These are phyloP conservation scores for Ginglymostoma cirratum DNA, from an alignment of 2,113 vertebrate genomes.

Conservation along the genomic window DNA sequence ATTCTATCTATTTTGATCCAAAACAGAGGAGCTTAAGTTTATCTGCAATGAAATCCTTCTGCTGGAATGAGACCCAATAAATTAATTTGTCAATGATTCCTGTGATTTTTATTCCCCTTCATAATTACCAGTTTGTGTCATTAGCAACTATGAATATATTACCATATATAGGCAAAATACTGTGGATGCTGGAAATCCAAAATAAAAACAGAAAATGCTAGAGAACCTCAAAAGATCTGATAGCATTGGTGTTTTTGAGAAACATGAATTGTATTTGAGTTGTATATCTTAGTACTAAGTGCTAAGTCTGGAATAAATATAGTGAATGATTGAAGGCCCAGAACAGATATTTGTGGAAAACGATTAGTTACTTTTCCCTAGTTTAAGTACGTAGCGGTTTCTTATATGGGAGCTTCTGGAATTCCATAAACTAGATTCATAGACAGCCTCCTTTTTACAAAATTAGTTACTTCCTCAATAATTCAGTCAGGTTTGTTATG, in stretches of 20 bases:
- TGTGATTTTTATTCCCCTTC: background rate
- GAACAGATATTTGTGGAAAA: background rate
- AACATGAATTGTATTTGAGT: too few relatives aligned
- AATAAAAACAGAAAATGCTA: too few relatives aligned
- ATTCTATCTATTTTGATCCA: background rate
- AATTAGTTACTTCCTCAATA: background rate
- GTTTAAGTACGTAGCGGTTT: background rate
- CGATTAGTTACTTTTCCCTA: background rate
- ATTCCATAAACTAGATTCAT: background rate
- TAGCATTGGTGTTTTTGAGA: too few relatives aligned
- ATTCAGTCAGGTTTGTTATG: background rate
- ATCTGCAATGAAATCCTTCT: background rate
- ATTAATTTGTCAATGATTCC: background rate
- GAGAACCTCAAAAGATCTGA: too few relatives aligned
- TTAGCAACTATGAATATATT: background rate
- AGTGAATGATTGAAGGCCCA: background rate
- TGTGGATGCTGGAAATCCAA: too few relatives aligned
- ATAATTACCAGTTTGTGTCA: background rate
- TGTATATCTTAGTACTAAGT: too few relatives aligned
- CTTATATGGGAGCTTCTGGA: background rate
- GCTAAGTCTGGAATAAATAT: background rate
- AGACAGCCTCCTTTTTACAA: background rate
- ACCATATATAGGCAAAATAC: background rate
- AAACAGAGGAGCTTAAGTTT: background rate
- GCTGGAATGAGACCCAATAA: background rate